Percentiles rank a stretch among this genome's conserved stretches.
Evolutionary conservation across 1,140 invertebrate species (phyloP).

Genomic region (Arctopsyche grandis): DNA sequence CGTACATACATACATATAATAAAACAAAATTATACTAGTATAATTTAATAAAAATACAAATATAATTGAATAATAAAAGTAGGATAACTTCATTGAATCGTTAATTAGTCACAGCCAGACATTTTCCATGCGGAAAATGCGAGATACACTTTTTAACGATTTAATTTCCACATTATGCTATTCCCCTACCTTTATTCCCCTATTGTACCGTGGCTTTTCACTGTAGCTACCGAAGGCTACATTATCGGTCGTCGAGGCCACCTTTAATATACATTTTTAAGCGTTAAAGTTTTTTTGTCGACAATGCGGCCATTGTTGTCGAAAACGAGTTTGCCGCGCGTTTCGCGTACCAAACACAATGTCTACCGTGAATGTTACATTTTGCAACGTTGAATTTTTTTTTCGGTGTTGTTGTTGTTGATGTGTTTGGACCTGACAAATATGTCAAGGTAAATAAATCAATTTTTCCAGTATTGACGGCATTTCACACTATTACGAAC

Average conservation of each 20-base stretch:
- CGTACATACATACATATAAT: too few species aligned
- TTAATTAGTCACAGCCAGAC: too few species aligned
- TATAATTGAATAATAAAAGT: too few species aligned
- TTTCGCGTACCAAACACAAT: background rate
- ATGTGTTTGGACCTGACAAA: too few species aligned
- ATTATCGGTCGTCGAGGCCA: background rate
- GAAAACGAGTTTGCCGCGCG: background rate
- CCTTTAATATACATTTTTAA: constrained; percentile 26
- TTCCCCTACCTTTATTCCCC: background rate
- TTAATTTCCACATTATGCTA: background rate
- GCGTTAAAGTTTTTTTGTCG: background rate
- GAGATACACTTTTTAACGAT: background rate
- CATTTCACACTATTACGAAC: too few species aligned
- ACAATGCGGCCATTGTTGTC: constrained; percentile 18
- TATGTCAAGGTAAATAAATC: too few species aligned
- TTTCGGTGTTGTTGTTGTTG: too few species aligned
- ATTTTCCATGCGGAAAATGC: too few species aligned
- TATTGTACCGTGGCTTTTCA: constrained; percentile 5
- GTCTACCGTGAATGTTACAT: background rate
- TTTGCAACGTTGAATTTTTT: background rate
- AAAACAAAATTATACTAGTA: too few species aligned
- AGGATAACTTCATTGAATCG: too few species aligned
- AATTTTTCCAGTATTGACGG: too few species aligned
- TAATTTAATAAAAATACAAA: too few species aligned
- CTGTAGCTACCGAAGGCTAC: background rate